Percentiles rank a stretch among this genome's conserved stretches.
phyloP scores from a whole-genome alignment of 2,888 invertebrate species.

The Amphimallon solstitiale region DNA sequence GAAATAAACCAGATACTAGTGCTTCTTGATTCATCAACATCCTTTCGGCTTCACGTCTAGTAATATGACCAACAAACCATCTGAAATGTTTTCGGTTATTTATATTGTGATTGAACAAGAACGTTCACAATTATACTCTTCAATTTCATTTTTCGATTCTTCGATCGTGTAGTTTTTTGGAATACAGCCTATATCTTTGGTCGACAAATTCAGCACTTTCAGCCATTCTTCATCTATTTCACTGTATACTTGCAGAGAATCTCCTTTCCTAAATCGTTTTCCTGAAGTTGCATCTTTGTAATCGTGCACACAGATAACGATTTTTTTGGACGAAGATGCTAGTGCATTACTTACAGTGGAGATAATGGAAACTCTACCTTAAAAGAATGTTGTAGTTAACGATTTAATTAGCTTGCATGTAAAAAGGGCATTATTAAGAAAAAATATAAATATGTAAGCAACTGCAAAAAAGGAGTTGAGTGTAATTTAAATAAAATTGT shows the following conservation, averaged over 20 bases:
- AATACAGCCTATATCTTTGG: constrained; percentile 90
- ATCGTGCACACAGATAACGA: constrained; percentile 9
- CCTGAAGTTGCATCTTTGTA: constrained; percentile 19
- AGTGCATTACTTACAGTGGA: constrained; percentile 76
- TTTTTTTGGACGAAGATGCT: constrained; percentile 64
- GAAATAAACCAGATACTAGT: constrained; percentile 86
- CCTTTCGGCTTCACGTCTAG: constrained; percentile 96
- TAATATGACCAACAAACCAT: constrained; percentile 98
- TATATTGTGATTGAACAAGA: background rate
- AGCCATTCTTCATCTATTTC: constrained; percentile 98
- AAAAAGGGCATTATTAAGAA: no score
- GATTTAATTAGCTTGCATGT: no score
- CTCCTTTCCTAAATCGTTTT: constrained; percentile 12
- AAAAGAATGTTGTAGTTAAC: constrained; percentile 25
- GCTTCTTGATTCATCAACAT: constrained; percentile 87
- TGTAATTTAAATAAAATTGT: no score
- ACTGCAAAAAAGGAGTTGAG: no score
- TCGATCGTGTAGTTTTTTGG: constrained; percentile 98
- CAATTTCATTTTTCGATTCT: constrained; percentile 95
- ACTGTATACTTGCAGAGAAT: constrained; percentile 70
- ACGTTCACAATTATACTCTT: constrained; percentile 81
- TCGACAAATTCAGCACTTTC: constrained; percentile 85
- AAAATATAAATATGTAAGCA: no score
- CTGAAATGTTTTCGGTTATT: constrained; percentile 66
- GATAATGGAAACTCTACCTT: constrained; percentile 58